These are phyloP conservation scores for Megalops atlanticus DNA, from an alignment of 2,113 vertebrate species.

Conservation along the genomic window DNA sequence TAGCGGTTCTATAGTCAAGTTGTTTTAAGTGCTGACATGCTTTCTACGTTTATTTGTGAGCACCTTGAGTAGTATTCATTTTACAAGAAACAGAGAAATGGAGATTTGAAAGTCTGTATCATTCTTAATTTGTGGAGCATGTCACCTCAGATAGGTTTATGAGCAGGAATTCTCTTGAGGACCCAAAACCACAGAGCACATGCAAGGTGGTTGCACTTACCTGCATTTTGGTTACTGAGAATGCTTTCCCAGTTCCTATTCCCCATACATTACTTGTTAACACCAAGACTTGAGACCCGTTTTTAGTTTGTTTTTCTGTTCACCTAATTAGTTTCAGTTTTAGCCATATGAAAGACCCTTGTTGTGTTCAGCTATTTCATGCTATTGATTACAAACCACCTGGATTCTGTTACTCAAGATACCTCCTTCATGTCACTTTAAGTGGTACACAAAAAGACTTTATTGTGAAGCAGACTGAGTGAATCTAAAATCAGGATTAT, in stretches of 20 bases:
- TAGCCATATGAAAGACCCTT: not conserved
- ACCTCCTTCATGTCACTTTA: constrained; percentile 31
- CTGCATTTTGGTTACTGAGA: constrained; percentile 11
- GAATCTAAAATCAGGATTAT: not conserved
- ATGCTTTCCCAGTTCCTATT: not conserved
- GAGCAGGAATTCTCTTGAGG: constrained; percentile 20
- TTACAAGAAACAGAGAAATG: not conserved
- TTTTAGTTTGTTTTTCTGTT: not conserved
- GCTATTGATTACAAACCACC: constrained; percentile 10
- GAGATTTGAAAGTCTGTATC: constrained; percentile 15
- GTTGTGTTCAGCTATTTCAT: constrained; percentile 3
- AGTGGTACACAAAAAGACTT: constrained; percentile 26
- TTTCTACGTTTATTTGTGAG: constrained; percentile 18
- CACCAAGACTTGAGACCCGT: not conserved
- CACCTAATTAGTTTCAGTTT: constrained; percentile 13
- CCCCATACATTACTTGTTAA: not conserved
- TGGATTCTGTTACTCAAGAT: constrained; percentile 6
- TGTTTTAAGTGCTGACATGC: constrained; percentile 17
- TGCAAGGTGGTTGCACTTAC: constrained; percentile 5
- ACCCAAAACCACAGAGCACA: constrained; percentile 5
- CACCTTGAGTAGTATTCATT: constrained; percentile 24
- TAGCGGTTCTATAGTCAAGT: not conserved
- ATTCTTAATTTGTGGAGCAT: constrained; percentile 10
- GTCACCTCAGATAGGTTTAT: constrained; percentile 10
- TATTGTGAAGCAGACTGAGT: constrained; percentile 13